Percentiles rank a stretch among this genome's conserved stretches.
phyloP scores from a whole-genome alignment of 2,888 invertebrate genomes.

The Lasioglossum morio region DNA sequence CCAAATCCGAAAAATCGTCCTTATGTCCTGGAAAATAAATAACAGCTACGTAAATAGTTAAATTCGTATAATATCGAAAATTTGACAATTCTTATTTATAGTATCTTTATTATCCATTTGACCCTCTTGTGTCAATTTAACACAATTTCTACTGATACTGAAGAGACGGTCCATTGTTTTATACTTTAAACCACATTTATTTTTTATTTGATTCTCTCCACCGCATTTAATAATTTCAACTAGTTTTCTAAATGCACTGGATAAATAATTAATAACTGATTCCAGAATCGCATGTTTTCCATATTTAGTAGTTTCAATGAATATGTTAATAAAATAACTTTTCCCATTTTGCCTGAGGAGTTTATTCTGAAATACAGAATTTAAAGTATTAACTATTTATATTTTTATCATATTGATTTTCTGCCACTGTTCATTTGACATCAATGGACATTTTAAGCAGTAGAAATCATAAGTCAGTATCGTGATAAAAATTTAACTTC shows the following conservation, averaged over 20 bases:
- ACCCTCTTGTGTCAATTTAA: background rate
- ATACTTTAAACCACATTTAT: too few relatives aligned
- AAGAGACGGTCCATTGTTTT: too few relatives aligned
- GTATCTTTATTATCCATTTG: background rate
- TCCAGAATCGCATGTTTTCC: background rate
- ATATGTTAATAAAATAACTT: too few relatives aligned
- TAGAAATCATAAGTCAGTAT: too few relatives aligned
- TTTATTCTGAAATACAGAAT: too few relatives aligned
- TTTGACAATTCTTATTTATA: background rate
- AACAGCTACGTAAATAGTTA: background rate
- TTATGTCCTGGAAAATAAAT: conserved; percentile 20
- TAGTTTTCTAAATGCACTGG: background rate
- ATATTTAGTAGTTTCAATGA: background rate
- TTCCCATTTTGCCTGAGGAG: too few relatives aligned
- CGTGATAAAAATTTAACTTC: too few relatives aligned
- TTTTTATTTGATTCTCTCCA: too few relatives aligned
- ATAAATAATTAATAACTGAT: background rate
- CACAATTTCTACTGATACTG: background rate
- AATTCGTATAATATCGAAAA: background rate
- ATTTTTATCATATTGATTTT: too few relatives aligned
- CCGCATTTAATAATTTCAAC: background rate
- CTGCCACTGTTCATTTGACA: too few relatives aligned
- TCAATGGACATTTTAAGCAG: too few relatives aligned
- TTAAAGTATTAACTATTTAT: too few relatives aligned
- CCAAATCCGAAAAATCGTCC: conserved; percentile 36